Evolutionary conservation across 2,113 vertebrate genomes (phyloP).

Genomic region (Chionodraco myersi): DNA sequence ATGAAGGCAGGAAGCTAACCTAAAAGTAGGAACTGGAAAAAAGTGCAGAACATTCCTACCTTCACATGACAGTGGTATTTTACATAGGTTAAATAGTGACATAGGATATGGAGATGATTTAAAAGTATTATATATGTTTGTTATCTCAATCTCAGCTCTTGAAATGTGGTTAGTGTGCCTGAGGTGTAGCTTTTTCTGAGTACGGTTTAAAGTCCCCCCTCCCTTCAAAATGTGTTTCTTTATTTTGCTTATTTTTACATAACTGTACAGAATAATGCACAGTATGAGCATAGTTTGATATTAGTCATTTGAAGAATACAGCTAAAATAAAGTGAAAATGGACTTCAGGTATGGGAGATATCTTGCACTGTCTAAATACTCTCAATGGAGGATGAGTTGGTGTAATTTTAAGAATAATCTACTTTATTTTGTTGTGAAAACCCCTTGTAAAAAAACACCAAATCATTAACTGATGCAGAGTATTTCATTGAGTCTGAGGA

Average conservation of each 20-base stretch:
- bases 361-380: no score
- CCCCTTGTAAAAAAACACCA: no score
- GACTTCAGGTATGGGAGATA: no score
- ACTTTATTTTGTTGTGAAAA: no score
- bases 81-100: not conserved
- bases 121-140: not conserved
- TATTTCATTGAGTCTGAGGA: no score
- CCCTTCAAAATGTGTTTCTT: no score
- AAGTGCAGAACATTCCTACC: constrained; percentile 36
- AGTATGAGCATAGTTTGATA: not conserved
- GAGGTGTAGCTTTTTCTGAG: constrained; percentile 10
- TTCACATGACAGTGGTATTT: not conserved
- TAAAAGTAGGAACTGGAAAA: constrained; percentile 4
- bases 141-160: not conserved
- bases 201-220: not conserved
- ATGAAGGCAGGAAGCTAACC: not conserved
- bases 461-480: no score
- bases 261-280: not conserved
- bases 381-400: no score
- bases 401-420: not conserved
- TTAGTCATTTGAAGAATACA: no score
- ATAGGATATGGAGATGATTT: not conserved
- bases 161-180: not conserved
- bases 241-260: not conserved
- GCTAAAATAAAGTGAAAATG: no score